A percentile compares a stretch with the other conserved stretches of the same genome.
Conservation (phyloP, 92 coral and sea anemone species). For the Muricea muricata region DNA sequence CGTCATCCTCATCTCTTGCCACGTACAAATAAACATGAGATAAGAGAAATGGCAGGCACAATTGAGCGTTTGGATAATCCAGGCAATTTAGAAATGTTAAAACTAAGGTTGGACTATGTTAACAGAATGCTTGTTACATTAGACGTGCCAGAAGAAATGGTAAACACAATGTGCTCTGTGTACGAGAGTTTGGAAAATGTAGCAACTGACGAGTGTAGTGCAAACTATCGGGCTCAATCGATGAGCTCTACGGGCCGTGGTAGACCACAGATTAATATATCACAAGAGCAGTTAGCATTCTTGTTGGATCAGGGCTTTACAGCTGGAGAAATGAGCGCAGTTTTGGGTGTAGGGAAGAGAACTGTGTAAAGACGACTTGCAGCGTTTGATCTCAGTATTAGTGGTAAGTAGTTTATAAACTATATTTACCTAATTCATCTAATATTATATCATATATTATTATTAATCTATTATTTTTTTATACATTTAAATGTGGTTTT, state of each 20-base stretch:
- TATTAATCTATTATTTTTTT: too few relatives aligned
- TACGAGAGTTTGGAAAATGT: not conserved
- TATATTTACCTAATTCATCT: too few relatives aligned
- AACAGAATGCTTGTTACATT: constrained; percentile 37
- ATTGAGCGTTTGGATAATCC: not conserved
- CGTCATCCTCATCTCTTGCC: too few relatives aligned
- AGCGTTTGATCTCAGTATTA: not conserved
- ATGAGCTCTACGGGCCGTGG: not conserved
- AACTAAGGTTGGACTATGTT: constrained; percentile 45
- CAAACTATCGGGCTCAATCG: not conserved
- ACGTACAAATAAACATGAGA: too few relatives aligned
- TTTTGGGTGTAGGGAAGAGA: not conserved
- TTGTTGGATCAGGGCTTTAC: constrained; percentile 13
- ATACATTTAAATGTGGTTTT: too few relatives aligned
- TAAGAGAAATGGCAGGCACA: not conserved
- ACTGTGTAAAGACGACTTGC: not conserved
- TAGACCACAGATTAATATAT: not conserved
- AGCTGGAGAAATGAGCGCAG: not conserved
- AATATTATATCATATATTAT: too few relatives aligned
- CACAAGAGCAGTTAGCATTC: not conserved
- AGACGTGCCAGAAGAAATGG: constrained; percentile 29
- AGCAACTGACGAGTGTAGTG: not conserved
- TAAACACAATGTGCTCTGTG: not conserved
- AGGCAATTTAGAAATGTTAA: not conserved
- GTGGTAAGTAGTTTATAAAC: not conserved